These are phyloP conservation scores for Lepidurus couesii DNA, from an alignment of 1,140 invertebrate genomes.

Conservation along the genomic window DNA sequence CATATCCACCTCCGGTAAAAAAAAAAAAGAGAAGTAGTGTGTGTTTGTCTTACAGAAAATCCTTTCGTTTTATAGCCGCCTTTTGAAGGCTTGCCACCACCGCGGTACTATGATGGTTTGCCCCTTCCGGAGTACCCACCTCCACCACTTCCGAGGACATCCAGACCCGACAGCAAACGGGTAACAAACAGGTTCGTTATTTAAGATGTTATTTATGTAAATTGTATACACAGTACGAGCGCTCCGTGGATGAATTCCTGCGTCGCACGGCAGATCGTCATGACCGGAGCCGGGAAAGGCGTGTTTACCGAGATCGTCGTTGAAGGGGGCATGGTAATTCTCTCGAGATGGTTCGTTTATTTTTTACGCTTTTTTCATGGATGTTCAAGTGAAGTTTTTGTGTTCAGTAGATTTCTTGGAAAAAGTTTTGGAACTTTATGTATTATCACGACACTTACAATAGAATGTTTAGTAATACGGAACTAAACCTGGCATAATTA, in stretches of 20 bases:
- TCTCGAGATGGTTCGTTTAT: neutral
- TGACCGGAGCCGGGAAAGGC: conserved; percentile 49
- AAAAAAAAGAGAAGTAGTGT: conserved; percentile 36
- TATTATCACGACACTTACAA: conserved; percentile 6
- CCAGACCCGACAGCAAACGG: conserved; percentile 29
- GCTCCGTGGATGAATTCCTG: conserved; percentile 83
- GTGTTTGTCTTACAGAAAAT: conserved; percentile 17
- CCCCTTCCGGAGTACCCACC: conserved; percentile 55
- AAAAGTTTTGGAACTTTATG: neutral
- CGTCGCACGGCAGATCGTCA: conserved; percentile 66
- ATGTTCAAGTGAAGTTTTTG: neutral
- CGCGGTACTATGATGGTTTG: conserved; percentile 71
- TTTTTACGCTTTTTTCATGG: neutral
- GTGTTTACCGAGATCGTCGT: conserved; percentile 49
- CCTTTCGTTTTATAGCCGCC: conserved; percentile 45
- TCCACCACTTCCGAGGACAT: conserved; percentile 43
- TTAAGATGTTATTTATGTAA: conserved; percentile 2
- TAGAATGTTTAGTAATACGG: conserved; percentile 19
- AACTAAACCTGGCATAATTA: neutral
- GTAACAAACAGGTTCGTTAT: conserved; percentile 25
- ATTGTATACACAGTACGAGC: conserved; percentile 58
- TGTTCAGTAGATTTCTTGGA: neutral
- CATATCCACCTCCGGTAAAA: conserved; percentile 47
- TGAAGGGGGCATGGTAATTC: neutral
- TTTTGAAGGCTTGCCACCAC: conserved; percentile 66